Conservation (phyloP, 2,113 vertebrate species). For the Sander vitreus region DNA sequence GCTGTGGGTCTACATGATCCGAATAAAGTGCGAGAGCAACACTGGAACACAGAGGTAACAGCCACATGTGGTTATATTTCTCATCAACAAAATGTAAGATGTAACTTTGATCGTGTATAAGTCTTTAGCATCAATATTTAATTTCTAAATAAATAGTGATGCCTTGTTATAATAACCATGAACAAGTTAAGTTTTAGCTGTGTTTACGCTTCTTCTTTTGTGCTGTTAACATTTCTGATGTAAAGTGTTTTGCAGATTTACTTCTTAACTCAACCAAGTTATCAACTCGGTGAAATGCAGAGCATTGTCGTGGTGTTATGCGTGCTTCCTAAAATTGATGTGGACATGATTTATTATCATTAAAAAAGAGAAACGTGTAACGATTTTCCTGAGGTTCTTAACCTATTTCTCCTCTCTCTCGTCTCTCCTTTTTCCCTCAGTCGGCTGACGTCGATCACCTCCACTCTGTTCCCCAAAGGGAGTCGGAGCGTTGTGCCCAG, state of each 20-base stretch:
- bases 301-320: neutral
- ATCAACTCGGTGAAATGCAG: neutral
- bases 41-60: constrained; percentile 96
- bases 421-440: constrained; percentile 77
- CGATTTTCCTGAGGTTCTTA: neutral
- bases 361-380: neutral
- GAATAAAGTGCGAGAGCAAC: constrained; percentile 99
- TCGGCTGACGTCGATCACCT: constrained; percentile 96
- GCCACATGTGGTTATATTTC: neutral
- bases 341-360: neutral
- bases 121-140: neutral
- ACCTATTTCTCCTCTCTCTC: neutral
- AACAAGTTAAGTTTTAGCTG: neutral
- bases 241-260: neutral
- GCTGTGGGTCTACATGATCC: constrained; percentile 99
- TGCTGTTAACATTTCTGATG: neutral
- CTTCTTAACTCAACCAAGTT: neutral
- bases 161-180: neutral
- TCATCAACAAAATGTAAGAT: neutral
- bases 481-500: constrained; percentile 96
- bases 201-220: neutral
- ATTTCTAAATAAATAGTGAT: neutral
- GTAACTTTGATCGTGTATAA: neutral
- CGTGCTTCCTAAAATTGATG: too few relatives aligned
- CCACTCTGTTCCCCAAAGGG: constrained; percentile 98